phyloP scores from a whole-genome alignment of 92 coral and sea anemone genomes.

The Palythoa grandis region DNA sequence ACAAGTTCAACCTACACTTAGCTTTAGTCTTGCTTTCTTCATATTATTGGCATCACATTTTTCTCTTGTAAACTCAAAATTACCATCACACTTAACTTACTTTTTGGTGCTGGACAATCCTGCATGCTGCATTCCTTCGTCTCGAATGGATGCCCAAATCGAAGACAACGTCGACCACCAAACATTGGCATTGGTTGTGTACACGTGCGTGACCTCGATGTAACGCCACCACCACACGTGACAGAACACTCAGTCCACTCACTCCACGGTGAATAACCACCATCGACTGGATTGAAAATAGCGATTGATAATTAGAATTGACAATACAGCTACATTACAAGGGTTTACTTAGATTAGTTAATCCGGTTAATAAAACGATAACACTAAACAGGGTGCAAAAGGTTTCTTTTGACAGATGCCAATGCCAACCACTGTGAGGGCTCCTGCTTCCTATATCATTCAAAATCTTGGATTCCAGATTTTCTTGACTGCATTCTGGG shows the following conservation, averaged over 20 bases:
- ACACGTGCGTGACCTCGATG: slow-evolving; percentile 82
- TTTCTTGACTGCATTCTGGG: too few species aligned
- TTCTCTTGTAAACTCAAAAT: neutral
- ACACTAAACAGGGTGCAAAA: neutral
- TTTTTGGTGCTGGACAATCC: slow-evolving; percentile 75
- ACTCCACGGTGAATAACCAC: slow-evolving; percentile 84
- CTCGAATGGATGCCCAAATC: slow-evolving; percentile 78
- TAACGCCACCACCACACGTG: slow-evolving; percentile 87
- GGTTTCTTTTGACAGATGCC: neutral
- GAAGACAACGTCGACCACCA: slow-evolving; percentile 84
- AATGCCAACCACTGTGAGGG: neutral
- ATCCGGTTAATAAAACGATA: too few species aligned
- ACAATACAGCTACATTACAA: neutral
- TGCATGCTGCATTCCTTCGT: slow-evolving; percentile 80
- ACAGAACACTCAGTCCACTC: slow-evolving; percentile 88
- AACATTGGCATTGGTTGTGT: slow-evolving; percentile 88
- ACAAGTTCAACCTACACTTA: neutral
- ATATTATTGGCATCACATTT: neutral
- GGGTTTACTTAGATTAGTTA: neutral
- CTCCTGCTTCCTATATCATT: too few species aligned
- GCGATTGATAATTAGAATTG: neutral
- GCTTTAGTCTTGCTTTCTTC: neutral
- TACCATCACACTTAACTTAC: slow-evolving; percentile 21
- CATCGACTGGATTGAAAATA: slow-evolving; percentile 65
- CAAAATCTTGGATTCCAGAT: too few species aligned